phyloP scores from a whole-genome alignment of 2,113 vertebrate species.

The Pungitius pungitius region DNA sequence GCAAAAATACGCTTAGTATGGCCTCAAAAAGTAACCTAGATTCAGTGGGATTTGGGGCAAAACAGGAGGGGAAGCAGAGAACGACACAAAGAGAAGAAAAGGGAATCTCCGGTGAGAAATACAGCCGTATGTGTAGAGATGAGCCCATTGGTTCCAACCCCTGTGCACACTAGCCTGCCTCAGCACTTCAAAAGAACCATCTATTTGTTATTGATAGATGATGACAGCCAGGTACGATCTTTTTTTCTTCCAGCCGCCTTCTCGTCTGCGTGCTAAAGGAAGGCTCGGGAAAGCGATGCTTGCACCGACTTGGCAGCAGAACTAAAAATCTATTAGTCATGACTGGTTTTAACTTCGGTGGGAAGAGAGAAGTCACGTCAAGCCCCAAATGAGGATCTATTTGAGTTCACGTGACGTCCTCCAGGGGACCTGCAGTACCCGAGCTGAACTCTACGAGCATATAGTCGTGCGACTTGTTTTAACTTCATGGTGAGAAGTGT shows the following conservation, averaged over 20 bases:
- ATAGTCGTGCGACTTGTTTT: not conserved
- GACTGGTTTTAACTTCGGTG: conserved; percentile 5
- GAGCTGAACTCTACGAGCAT: conserved; percentile 13
- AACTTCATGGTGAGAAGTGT: not conserved
- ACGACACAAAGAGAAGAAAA: conserved; percentile 28
- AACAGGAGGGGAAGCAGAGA: conserved; percentile 12
- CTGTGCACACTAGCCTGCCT: conserved; percentile 23
- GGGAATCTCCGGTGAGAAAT: conserved; percentile 27
- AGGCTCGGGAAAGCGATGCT: not conserved
- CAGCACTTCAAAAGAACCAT: conserved; percentile 33
- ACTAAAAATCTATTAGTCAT: conserved; percentile 8
- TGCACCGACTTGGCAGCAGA: not conserved
- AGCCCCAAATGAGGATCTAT: not conserved
- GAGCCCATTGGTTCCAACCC: conserved; percentile 49
- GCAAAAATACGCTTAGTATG: not conserved
- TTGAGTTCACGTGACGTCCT: conserved; percentile 16
- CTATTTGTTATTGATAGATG: conserved; percentile 37
- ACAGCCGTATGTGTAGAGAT: conserved; percentile 36
- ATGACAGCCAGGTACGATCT: conserved; percentile 22
- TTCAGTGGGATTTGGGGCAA: conserved; percentile 23
- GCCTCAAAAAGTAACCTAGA: conserved; percentile 42
- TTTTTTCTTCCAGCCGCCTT: conserved; percentile 30
- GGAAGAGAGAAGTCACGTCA: conserved; percentile 1
- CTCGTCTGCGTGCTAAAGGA: not conserved
- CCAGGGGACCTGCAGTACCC: not conserved